These are phyloP conservation scores for Drosophila paranaensis DNA, from an alignment of 2,888 invertebrate genomes.

Conservation along the genomic window DNA sequence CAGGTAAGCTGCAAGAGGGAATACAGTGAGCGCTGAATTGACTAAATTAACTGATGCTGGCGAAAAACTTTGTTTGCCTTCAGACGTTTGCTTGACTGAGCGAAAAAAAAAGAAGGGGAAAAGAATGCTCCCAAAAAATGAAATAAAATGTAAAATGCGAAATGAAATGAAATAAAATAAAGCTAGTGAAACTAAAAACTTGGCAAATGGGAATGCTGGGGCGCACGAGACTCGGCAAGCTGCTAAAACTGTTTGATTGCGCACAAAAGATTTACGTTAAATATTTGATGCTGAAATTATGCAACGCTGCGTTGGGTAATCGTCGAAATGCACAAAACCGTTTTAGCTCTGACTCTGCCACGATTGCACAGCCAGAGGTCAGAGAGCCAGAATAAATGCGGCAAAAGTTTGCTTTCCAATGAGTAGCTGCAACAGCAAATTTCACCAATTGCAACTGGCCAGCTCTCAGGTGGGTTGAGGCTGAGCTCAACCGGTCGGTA, in stretches of 20 bases:
- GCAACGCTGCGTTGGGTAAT: slow-evolving; percentile 77
- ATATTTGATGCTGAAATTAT: slow-evolving; percentile 79
- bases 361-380: slow-evolving; percentile 29
- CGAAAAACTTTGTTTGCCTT: slow-evolving; percentile 74
- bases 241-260: slow-evolving; percentile 68
- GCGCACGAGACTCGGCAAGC: slow-evolving; percentile 30
- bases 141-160: slow-evolving; percentile 25
- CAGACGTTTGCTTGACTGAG: slow-evolving; percentile 67
- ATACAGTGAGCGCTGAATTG: slow-evolving; percentile 62
- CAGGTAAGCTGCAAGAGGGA: slow-evolving; percentile 19
- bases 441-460: slow-evolving; percentile 20
- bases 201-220: slow-evolving; percentile 24
- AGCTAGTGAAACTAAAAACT: slow-evolving; percentile 39
- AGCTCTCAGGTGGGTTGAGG: slow-evolving; percentile 2
- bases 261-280: slow-evolving; percentile 77
- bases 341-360: slow-evolving; percentile 47
- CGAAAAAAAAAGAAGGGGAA: slow-evolving; percentile 1
- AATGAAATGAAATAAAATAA: slow-evolving; percentile 26
- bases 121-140: neutral
- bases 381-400: slow-evolving; percentile 10
- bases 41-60: slow-evolving; percentile 76
- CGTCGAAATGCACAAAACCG: slow-evolving; percentile 68
- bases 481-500: neutral
- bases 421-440: slow-evolving; percentile 11
- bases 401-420: slow-evolving; percentile 18